Evolutionary conservation across 2,797 vertebrate genomes (phyloP).

Genomic region (Phylloscopus collybita): DNA sequence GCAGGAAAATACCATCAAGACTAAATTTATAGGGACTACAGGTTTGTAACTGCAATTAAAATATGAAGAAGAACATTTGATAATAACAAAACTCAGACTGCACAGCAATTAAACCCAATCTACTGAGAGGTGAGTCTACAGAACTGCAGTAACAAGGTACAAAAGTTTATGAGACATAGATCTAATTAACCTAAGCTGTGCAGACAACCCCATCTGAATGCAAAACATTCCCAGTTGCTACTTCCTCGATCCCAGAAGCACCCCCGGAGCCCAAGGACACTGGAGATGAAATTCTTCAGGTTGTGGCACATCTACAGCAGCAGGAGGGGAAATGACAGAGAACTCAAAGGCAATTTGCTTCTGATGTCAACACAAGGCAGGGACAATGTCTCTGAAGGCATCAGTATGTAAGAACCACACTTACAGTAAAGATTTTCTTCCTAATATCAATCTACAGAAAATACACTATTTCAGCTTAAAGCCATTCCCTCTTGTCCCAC

Average conservation of each 20-base stretch:
- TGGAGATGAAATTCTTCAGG: background rate
- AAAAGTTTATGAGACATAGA: background rate
- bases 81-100: background rate
- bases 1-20: background rate
- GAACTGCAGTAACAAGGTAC: background rate
- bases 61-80: background rate
- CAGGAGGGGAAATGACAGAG: background rate
- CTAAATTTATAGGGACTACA: background rate
- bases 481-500: background rate
- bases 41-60: background rate
- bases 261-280: background rate
- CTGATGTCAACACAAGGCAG: background rate
- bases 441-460: background rate
- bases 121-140: background rate
- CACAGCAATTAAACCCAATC: constrained; percentile 14
- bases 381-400: background rate
- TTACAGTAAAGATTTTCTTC: background rate
- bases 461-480: background rate
- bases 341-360: background rate
- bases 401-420: background rate
- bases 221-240: background rate
- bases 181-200: background rate
- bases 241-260: background rate
- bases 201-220: background rate
- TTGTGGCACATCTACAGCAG: background rate